Conservation (phyloP, 1,140 invertebrate species). For the Arion vulgaris region DNA sequence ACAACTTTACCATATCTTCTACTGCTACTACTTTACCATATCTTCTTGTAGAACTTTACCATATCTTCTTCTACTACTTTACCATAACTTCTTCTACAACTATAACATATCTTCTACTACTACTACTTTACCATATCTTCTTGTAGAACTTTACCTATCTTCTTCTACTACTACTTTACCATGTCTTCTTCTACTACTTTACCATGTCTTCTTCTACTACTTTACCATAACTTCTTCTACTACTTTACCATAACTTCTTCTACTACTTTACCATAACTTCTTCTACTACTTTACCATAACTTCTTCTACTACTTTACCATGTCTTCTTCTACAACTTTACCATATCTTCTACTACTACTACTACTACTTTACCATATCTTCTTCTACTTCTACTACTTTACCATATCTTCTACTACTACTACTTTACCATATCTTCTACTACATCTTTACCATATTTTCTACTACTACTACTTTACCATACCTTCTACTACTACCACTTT, state of each 20-base stretch:
- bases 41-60: not conserved
- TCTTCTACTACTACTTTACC: not conserved
- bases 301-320: not conserved
- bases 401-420: not conserved
- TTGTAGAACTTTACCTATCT: too few species aligned
- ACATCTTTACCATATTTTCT: not conserved
- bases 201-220: not conserved
- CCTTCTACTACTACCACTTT: not conserved
- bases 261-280: not conserved
- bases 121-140: too few species aligned
- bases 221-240: not conserved
- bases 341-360: not conserved
- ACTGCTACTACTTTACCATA: not conserved
- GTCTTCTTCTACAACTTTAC: not conserved
- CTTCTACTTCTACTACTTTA: not conserved
- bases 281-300: not conserved
- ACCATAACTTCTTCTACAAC: not conserved
- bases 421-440: not conserved
- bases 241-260: not conserved
- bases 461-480: slow-evolving; percentile 3
- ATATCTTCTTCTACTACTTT: not conserved
- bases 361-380: not conserved
- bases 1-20: not conserved
- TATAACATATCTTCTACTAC: not conserved
- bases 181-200: not conserved